Evolutionary conservation across 1,140 invertebrate genomes (phyloP).

Genomic region (Aphis gossypii): DNA sequence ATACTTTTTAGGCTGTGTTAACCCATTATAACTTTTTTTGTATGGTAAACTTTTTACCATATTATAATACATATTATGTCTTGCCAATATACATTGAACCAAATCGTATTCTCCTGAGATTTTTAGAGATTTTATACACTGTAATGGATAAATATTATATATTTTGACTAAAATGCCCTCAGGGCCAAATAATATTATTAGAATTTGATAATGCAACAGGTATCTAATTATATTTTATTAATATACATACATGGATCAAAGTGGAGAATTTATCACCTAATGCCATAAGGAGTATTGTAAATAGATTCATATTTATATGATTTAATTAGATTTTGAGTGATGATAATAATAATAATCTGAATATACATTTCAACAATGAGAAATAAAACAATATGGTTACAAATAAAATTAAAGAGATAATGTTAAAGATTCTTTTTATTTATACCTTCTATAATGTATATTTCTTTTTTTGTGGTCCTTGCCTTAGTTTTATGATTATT

Average conservation of each 20-base stretch:
- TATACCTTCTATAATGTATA: background rate
- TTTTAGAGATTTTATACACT: background rate
- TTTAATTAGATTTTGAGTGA: constrained; percentile 1
- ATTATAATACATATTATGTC: background rate
- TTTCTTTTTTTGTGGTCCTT: background rate
- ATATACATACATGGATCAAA: background rate
- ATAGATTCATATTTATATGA: background rate
- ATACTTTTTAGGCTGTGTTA: constrained; percentile 10
- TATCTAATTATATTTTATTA: constrained; percentile 7
- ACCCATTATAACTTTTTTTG: background rate
- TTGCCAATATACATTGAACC: background rate
- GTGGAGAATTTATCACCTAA: background rate
- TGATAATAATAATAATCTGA: background rate
- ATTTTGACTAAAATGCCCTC: background rate
- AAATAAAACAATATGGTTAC: background rate
- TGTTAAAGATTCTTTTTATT: background rate
- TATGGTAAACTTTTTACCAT: background rate
- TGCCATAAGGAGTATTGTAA: background rate
- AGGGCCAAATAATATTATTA: background rate
- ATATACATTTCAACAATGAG: background rate
- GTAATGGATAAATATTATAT: background rate
- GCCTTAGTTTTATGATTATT: constrained; percentile 23
- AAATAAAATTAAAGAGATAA: background rate
- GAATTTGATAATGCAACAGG: background rate
- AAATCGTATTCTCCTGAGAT: background rate